Evolutionary conservation across 2,797 vertebrate species (phyloP).

Genomic region (Garrulus glandarius): DNA sequence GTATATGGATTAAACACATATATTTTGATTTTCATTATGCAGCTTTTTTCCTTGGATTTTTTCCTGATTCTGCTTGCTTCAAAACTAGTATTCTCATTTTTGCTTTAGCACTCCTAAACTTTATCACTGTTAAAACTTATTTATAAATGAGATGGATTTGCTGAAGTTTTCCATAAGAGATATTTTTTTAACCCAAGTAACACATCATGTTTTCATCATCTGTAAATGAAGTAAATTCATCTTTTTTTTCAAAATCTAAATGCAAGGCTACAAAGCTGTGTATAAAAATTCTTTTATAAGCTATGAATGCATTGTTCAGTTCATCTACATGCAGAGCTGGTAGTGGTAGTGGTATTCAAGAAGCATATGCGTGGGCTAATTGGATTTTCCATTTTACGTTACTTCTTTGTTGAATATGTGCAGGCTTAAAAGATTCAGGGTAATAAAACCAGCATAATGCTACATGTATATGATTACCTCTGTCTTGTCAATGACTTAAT

Average conservation of each 20-base stretch:
- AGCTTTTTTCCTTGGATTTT: neutral
- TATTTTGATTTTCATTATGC: neutral
- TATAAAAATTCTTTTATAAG: neutral
- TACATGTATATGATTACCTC: conserved; percentile 17
- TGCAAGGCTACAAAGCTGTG: neutral
- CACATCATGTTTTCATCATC: neutral
- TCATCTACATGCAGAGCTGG: conserved; percentile 29
- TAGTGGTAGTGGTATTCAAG: neutral
- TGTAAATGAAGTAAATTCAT: neutral
- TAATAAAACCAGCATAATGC: conserved; percentile 48
- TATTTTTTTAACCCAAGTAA: neutral
- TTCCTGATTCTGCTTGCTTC: neutral
- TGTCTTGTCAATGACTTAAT: conserved; percentile 37
- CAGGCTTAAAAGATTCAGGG: conserved; percentile 40
- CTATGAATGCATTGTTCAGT: neutral
- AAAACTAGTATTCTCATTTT: neutral
- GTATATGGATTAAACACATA: neutral
- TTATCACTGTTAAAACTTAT: neutral
- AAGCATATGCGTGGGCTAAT: conserved; percentile 52
- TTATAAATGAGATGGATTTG: neutral
- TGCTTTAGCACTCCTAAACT: neutral
- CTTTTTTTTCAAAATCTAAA: conserved; percentile 13
- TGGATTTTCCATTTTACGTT: conserved; percentile 60
- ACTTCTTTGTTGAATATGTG: conserved; percentile 37
- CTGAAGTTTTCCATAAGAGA: neutral